Conservation (phyloP, 1,140 invertebrate genomes). For the Atta texana region DNA sequence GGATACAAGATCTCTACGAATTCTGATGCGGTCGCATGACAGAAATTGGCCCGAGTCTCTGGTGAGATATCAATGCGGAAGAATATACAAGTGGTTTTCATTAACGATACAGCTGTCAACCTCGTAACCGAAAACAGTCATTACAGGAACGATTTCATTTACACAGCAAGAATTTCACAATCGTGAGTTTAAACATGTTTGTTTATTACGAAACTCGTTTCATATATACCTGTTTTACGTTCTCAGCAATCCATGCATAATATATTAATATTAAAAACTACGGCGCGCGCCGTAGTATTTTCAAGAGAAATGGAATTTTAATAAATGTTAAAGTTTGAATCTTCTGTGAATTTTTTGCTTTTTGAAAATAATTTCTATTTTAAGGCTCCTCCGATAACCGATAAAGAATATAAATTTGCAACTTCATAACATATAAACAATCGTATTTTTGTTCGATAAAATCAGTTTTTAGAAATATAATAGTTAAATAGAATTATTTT, state of each 20-base stretch:
- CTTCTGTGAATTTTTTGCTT: background rate
- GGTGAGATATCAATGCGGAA: constrained; percentile 9
- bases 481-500: background rate
- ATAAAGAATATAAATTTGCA: background rate
- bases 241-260: background rate
- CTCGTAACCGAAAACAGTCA: background rate
- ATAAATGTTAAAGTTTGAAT: background rate
- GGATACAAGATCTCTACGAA: constrained; percentile 59
- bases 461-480: background rate
- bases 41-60: constrained; percentile 42
- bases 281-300: background rate
- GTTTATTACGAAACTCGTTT: constrained; percentile 4
- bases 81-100: constrained; percentile 32
- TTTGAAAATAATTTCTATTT: background rate
- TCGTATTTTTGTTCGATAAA: background rate
- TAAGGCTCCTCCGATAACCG: background rate
- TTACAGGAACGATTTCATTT: constrained; percentile 31
- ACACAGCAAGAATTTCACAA: background rate
- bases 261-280: constrained; percentile 15
- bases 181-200: background rate
- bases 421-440: background rate
- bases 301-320: constrained; percentile 15
- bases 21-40: constrained; percentile 39
- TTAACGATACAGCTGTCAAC: background rate
- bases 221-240: background rate